Evolutionary conservation across 2,113 vertebrate genomes (phyloP).

Genomic region (Falcunculus frontatus): DNA sequence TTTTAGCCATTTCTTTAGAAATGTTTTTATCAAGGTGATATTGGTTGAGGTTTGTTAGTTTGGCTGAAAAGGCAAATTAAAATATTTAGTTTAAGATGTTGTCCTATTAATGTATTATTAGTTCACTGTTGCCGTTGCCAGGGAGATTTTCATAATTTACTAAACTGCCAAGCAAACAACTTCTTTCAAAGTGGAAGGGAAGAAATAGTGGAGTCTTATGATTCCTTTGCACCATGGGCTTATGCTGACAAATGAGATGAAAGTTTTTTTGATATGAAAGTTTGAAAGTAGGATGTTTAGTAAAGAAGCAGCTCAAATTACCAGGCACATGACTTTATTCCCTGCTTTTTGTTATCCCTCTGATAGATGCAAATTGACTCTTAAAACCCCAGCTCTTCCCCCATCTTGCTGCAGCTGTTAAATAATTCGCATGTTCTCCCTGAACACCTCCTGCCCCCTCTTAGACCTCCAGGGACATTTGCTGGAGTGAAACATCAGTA

Average conservation of each 20-base stretch:
- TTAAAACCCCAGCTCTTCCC: background rate
- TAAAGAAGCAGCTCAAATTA: background rate
- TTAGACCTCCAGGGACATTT: background rate
- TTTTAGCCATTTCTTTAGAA: background rate
- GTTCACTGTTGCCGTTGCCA: background rate
- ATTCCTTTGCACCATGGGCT: background rate
- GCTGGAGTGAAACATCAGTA: background rate
- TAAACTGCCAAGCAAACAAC: background rate
- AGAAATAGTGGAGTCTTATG: background rate
- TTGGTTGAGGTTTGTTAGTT: background rate
- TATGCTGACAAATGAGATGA: background rate
- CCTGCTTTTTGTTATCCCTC: background rate
- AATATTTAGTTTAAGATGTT: background rate
- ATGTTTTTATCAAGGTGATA: background rate
- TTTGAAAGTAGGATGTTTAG: background rate
- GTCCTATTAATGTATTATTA: background rate
- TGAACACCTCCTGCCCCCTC: background rate
- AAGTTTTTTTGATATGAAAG: background rate
- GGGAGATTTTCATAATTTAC: background rate
- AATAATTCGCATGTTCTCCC: background rate
- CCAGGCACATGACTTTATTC: fast-evolving
- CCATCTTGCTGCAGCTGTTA: background rate
- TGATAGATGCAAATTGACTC: background rate
- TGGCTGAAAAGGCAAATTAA: background rate
- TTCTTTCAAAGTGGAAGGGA: background rate